Evolutionary conservation across 1,140 invertebrate genomes (phyloP).

Genomic region (Bombus ignitus): DNA sequence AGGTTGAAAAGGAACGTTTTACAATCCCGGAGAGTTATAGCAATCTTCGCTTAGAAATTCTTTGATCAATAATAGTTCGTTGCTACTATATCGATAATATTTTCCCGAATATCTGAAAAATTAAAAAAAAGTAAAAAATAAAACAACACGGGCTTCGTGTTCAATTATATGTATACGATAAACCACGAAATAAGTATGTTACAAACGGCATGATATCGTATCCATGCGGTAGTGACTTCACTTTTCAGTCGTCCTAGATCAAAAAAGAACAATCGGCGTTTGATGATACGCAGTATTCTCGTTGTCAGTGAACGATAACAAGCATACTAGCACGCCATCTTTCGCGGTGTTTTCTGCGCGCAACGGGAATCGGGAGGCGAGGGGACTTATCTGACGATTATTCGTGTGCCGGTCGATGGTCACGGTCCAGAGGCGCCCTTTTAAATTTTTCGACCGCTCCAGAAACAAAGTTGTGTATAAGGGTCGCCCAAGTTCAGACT

Average conservation of each 20-base stretch:
- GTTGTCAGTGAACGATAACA: too few relatives aligned
- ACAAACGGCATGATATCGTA: slow-evolving; percentile 8
- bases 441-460: neutral
- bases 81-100: too few relatives aligned
- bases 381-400: neutral
- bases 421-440: slow-evolving; percentile 6
- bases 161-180: neutral
- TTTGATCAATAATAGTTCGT: too few relatives aligned
- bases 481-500: slow-evolving; percentile 55
- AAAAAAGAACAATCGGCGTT: neutral
- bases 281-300: too few relatives aligned
- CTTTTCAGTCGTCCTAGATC: slow-evolving; percentile 14
- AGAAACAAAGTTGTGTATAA: neutral
- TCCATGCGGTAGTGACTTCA: neutral
- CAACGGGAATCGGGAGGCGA: neutral
- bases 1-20: too few relatives aligned
- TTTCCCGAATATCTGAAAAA: neutral
- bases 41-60: too few relatives aligned
- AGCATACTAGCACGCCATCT: too few relatives aligned
- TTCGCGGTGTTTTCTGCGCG: neutral
- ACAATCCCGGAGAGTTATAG: too few relatives aligned
- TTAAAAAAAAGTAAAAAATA: neutral
- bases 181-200: slow-evolving; percentile 5
- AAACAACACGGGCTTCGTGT: neutral
- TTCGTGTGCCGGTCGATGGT: neutral